Evolutionary conservation across 2,797 vertebrate species (phyloP).

Genomic region (Austrolebias charrua): DNA sequence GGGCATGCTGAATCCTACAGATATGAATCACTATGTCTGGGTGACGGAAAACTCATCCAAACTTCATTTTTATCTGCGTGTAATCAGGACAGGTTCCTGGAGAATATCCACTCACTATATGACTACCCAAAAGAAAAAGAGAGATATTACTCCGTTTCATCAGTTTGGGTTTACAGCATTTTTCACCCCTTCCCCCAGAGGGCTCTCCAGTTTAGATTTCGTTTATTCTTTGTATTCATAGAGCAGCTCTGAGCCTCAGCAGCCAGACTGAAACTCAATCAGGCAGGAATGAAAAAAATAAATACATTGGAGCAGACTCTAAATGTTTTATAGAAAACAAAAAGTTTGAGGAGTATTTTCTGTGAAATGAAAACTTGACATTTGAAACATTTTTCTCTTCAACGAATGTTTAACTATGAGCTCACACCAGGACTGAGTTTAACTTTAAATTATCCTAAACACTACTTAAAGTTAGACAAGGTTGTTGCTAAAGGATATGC

Average conservation of each 20-base stretch:
- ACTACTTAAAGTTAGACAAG: too few species aligned
- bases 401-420: not conserved
- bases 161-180: not conserved
- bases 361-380: not conserved
- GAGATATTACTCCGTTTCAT: slow-evolving; percentile 19
- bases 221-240: slow-evolving; percentile 34
- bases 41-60: slow-evolving; percentile 6
- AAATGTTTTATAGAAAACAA: slow-evolving; percentile 5
- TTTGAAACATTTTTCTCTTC: not conserved
- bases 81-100: slow-evolving; percentile 49
- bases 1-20: too few species aligned
- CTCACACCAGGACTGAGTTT: not conserved
- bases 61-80: slow-evolving; percentile 41
- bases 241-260: slow-evolving; percentile 26
- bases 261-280: slow-evolving; percentile 18
- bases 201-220: slow-evolving; percentile 29
- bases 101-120: slow-evolving; percentile 32
- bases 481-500: too few species aligned
- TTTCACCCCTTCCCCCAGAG: not conserved
- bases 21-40: not conserved
- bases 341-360: not conserved
- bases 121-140: slow-evolving; percentile 24
- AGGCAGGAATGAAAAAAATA: slow-evolving; percentile 15
- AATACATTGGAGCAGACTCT: slow-evolving; percentile 21
- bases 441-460: not conserved